Evolutionary conservation across 2,888 invertebrate species (phyloP), one percentile per base, ranked within the genome.

Genomic region (Tryphoninae sp.): DNA sequence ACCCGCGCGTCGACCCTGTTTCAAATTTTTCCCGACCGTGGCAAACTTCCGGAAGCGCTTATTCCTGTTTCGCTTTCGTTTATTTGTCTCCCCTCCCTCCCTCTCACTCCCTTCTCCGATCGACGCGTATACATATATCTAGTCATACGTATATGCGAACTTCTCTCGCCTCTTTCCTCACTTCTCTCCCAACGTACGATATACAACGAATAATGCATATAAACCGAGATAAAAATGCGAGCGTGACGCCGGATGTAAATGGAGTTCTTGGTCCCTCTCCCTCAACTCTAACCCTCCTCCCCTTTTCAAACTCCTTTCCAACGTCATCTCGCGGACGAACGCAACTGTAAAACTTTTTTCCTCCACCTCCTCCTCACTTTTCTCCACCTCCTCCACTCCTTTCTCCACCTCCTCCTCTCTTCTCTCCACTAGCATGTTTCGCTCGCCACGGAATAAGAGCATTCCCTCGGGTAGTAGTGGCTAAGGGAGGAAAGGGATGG

Each of bases 21-120:
- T 49, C 73, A 53, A 22, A 64, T 74, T 74, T 74, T 64, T 42
- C 33, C 3, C 73, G 40, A 72, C 6, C 33, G 33, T 33, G 72
- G 61, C 62, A 65, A 75, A 80, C 80, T 80, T 80, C 58, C 75
- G 69, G 55, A 62, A 69, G 62, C 64, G 74, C 79, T 75, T 75
- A 75, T 75, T 49, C 26, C 55, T 65, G 65, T 74, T 74, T 65
- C 49, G 33, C 13, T 64, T 23, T 64, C 45, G 49, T 62, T 22
- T 49, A 16, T 69, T 51, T 59, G 40, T 64, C 53, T 42, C 26
- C 16, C 22, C 42, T 61, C 33, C 33, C 33, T 6, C 33, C 33
- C 6, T 8, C 6, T 8, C 33, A n/a, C 49, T 26, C 16, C 19
- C 6, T 6, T 33, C 33, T 33, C 33, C 6, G 33, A 33, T 33